Evolutionary conservation across 2,797 vertebrate genomes (phyloP).

Genomic region (Gymnopithys bicolor): DNA sequence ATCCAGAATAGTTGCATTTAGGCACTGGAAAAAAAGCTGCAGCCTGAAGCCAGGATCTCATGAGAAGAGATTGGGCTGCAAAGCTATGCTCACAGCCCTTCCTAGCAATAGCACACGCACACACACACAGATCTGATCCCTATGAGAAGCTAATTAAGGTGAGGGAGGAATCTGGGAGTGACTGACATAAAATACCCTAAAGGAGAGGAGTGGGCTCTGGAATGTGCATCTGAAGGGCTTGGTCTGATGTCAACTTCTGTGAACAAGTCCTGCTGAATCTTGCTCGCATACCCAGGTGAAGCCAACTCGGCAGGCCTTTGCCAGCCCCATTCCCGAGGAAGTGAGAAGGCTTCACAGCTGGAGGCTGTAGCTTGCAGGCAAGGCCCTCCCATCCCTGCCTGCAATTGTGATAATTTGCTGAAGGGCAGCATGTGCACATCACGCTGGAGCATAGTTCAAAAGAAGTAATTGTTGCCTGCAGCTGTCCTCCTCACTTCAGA

Average conservation of each 20-base stretch:
- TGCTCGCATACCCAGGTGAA: not conserved
- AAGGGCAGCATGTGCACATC: not conserved
- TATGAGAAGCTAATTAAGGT: conserved; percentile 12
- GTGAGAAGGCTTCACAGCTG: not conserved
- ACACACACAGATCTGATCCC: not conserved
- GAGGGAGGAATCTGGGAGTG: conserved; percentile 44
- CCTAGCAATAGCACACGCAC: not conserved
- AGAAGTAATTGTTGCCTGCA: conserved; percentile 20
- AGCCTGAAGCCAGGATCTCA: not conserved
- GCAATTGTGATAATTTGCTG: not conserved
- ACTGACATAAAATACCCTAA: conserved; percentile 5
- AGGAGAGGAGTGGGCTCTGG: conserved; percentile 42
- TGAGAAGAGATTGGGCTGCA: not conserved
- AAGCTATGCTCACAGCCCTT: not conserved
- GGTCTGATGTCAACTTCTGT: conserved; percentile 6
- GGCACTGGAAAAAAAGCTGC: not conserved
- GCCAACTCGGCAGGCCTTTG: not conserved
- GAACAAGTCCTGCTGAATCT: conserved; percentile 41
- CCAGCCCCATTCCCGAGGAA: not conserved
- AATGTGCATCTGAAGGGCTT: conserved; percentile 57
- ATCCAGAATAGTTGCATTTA: not conserved
- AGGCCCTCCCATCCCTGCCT: conserved; percentile 5
- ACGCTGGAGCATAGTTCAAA: conserved; percentile 33
- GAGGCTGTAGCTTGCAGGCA: conserved; percentile 30
- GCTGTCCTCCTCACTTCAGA: conserved; percentile 33